phyloP scores from a whole-genome alignment of 1,140 invertebrate species.

The Scaptomyza graminum region DNA sequence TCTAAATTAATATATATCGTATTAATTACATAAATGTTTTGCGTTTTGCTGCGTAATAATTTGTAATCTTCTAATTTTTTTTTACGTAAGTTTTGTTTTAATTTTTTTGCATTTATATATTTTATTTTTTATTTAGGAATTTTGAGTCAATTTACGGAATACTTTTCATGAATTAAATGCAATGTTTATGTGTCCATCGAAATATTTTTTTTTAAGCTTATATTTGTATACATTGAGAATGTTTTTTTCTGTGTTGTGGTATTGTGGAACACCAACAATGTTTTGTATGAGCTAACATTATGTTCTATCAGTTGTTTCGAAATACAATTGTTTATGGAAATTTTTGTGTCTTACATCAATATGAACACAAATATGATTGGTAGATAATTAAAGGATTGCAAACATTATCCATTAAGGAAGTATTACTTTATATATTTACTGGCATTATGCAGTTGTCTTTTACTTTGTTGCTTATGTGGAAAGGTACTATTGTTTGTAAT shows the following conservation, averaged over 20 bases:
- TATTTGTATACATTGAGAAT: conserved; percentile 11
- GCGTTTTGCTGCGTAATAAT: conserved; percentile 36
- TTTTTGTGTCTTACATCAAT: conserved; percentile 34
- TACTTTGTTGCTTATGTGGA: conserved; percentile 27
- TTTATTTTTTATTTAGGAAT: conserved; percentile 54
- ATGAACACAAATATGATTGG: conserved; percentile 67
- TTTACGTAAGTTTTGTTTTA: conserved; percentile 50
- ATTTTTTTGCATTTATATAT: conserved; percentile 8
- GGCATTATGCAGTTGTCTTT: background rate
- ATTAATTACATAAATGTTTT: conserved; percentile 58
- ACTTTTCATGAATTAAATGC: conserved; percentile 42
- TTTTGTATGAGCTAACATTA: conserved; percentile 49
- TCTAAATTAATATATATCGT: conserved; percentile 39
- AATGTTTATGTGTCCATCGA: conserved; percentile 23
- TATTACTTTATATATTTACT: conserved; percentile 4
- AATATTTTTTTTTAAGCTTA: conserved; percentile 33
- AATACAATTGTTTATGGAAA: conserved; percentile 36
- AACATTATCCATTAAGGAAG: conserved; percentile 7
- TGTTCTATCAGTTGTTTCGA: conserved; percentile 25
- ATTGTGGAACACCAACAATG: conserved; percentile 38
- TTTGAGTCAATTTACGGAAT: conserved; percentile 76
- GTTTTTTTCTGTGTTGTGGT: conserved; percentile 13
- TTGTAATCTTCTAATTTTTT: conserved; percentile 42
- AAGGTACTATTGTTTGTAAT: conserved; percentile 77
- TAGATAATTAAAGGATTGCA: conserved; percentile 5